Evolutionary conservation across 2,797 vertebrate species (phyloP), one percentile per base, ranked within the genome.

Genomic region (Loris lydekkerianus): DNA sequence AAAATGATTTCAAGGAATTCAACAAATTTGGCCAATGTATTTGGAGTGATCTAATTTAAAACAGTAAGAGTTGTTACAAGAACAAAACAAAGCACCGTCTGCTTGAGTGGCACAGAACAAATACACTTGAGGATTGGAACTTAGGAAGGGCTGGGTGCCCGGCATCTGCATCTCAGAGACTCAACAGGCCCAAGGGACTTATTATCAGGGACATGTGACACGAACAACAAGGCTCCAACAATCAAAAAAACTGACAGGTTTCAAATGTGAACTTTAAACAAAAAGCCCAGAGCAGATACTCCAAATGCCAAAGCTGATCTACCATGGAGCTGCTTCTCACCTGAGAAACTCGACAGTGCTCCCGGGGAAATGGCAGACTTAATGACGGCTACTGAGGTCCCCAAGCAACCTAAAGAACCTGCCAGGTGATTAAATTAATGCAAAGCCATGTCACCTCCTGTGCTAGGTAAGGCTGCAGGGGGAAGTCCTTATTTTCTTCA

Each of bases 181-280:
- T 58, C 72, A 92, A 37, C 37, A 78, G 2, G 37, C 46, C 53
- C 37, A 3, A 15, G 14, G 7, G 77, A 9, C 10, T 37, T 7
- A 72, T 13, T 46, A 75, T 37, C 40, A 27, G 49, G 31, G 14
- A 81, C 37, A 88, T 1, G 13, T 10, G 15, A 9, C 78, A 88
- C 56, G 25, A 69, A 63, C 0, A 53, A 13, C n/a, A 96, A 83
- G 76, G 70, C 31, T 83, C 61, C 49, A 63, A 77, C 1, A 46
- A 56, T 31, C 40, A 86, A 76, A 40, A 95, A 89, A 78, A 73
- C 13, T n/a, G 80, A 85, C 31, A 67, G 29, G 23, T 40, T 94
- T 89, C 37, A 86, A 93, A 84, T 7, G 40, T 69, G 25, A 92
- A 89, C 77, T 84, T 90, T 77, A 84, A 89, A 94, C 60, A 61